Evolutionary conservation across 2,797 vertebrate species (phyloP).

Genomic region (Dicrostonyx torquatus): DNA sequence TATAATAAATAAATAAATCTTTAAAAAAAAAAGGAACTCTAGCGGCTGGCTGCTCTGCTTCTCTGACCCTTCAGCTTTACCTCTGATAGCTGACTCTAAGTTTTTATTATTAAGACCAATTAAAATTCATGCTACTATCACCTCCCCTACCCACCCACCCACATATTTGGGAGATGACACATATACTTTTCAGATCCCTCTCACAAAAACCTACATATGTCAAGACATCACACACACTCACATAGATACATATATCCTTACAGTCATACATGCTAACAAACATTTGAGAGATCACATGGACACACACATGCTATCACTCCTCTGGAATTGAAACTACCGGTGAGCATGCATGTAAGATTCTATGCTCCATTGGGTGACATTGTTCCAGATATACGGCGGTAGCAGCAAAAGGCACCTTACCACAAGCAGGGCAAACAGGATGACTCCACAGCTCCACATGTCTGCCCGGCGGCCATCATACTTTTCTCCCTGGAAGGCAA

Average conservation of each 20-base stretch:
- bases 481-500: slow-evolving; percentile 91
- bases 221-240: no score
- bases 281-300: neutral
- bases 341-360: neutral
- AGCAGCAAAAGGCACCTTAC: slow-evolving; percentile 81
- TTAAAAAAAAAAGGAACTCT: no score
- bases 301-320: neutral
- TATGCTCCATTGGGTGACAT: neutral
- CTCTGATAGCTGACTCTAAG: no score
- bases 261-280: neutral
- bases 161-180: neutral
- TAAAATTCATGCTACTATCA: no score
- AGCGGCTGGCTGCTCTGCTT: no score
- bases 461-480: slow-evolving; percentile 95
- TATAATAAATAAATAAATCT: no score
- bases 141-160: no score
- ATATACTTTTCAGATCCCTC: no score
- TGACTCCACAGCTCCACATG: slow-evolving; percentile 97
- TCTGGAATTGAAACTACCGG: no score
- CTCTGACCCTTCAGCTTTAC: no score
- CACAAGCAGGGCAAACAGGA: slow-evolving; percentile 96
- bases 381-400: rapidly evolving
- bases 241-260: neutral
- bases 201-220: no score
- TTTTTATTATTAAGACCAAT: no score